These are phyloP conservation scores for Cygnus buccinator DNA, from an alignment of 2,113 vertebrate genomes.

Conservation along the genomic window DNA sequence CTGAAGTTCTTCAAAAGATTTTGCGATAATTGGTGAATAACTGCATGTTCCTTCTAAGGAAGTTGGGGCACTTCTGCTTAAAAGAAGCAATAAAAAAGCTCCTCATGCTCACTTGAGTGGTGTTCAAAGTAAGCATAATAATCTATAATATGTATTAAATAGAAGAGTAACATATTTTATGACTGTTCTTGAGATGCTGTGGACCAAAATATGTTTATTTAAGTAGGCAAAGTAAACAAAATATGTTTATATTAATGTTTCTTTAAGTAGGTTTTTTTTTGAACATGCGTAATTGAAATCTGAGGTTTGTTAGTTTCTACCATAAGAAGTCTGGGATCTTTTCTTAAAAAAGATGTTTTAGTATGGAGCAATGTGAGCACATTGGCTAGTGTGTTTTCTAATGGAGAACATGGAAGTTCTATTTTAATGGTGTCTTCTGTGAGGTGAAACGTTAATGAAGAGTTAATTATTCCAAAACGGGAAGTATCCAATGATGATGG, in stretches of 20 bases:
- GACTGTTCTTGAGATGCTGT: accelerated
- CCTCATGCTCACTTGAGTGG: not conserved
- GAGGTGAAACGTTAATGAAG: not conserved
- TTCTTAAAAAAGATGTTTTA: not conserved
- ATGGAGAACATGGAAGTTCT: not conserved
- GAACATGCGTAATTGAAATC: not conserved
- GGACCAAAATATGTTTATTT: not conserved
- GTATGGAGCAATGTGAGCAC: not conserved
- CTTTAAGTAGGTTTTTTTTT: not conserved
- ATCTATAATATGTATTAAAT: not conserved
- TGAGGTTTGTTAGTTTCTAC: not conserved
- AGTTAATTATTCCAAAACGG: not conserved
- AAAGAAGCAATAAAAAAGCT: not conserved
- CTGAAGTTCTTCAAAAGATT: not conserved
- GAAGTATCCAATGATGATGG: accelerated
- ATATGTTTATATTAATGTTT: not conserved
- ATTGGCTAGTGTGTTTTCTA: accelerated
- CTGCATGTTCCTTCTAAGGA: not conserved
- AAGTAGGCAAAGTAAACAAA: not conserved
- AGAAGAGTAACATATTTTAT: not conserved
- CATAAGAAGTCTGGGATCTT: not conserved
- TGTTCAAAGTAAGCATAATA: not conserved
- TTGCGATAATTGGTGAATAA: not conserved
- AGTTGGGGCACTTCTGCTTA: not conserved
- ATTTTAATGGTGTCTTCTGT: not conserved